These are phyloP conservation scores for Phymanthus crucifer DNA, from an alignment of 92 coral and sea anemone species.

Conservation along the genomic window DNA sequence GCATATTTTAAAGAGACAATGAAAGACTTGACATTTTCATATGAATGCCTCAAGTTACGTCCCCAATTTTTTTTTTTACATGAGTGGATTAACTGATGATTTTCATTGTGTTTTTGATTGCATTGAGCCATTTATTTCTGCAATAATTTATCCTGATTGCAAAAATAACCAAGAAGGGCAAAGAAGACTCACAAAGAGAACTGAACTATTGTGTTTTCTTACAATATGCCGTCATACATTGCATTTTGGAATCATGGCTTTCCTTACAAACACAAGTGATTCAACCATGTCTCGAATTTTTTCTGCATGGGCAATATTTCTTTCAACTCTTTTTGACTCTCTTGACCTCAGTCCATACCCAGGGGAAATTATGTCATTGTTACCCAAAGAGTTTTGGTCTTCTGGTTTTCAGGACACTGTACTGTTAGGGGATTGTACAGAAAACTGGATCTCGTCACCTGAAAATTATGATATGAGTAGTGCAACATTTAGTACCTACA, in stretches of 20 bases:
- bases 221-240: conserved; percentile 45
- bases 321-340: conserved; percentile 8
- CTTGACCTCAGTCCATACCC: conserved; percentile 39
- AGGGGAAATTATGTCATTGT: conserved; percentile 28
- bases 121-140: conserved; percentile 42
- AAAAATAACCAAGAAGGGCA: conserved; percentile 46
- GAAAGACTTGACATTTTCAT: conserved; percentile 34
- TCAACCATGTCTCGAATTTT: conserved; percentile 8
- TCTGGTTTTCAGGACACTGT: conserved; percentile 42
- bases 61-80: conserved; percentile 47
- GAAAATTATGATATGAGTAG: conserved; percentile 54
- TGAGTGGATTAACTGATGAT: conserved; percentile 44
- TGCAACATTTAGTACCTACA: conserved; percentile 40
- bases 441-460: conserved; percentile 54
- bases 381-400: conserved; percentile 28
- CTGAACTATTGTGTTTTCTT: conserved; percentile 43
- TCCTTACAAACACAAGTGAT: conserved; percentile 37
- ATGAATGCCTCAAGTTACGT: conserved; percentile 17
- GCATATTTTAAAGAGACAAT: conserved; percentile 26
- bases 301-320: conserved; percentile 30
- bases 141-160: conserved; percentile 49
- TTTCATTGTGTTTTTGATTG: conserved; percentile 53
- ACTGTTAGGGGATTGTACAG: neutral
- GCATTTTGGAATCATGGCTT: conserved; percentile 41
- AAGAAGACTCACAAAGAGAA: conserved; percentile 47